Conservation (phyloP, 2,888 invertebrate genomes). For the Diplazon laetatorius region DNA sequence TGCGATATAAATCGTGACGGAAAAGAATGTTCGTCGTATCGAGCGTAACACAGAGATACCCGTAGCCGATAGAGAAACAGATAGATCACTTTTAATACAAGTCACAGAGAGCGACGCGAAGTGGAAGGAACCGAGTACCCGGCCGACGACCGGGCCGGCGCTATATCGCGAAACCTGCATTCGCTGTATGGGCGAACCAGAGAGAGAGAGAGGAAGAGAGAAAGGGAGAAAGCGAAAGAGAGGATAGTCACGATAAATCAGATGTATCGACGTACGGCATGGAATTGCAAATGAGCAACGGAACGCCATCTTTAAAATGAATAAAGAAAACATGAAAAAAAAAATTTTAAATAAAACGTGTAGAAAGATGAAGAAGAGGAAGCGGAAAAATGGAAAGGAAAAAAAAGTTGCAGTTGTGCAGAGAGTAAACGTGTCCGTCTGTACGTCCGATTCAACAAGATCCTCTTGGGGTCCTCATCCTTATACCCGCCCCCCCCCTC, state of each 20-base stretch:
- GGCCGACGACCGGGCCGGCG: no score
- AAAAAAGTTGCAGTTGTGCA: slow-evolving; percentile 26
- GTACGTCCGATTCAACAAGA: slow-evolving; percentile 44
- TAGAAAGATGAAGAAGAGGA: slow-evolving; percentile 33
- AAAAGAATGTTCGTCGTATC: slow-evolving; percentile 22
- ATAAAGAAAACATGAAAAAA: slow-evolving; percentile 63
- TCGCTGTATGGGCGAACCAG: no score
- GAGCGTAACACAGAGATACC: slow-evolving; percentile 21
- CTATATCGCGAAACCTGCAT: no score
- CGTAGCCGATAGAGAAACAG: slow-evolving; percentile 30
- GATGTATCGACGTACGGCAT: slow-evolving; percentile 81
- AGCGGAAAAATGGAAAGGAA: slow-evolving; percentile 31
- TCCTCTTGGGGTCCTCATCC: slow-evolving; percentile 22
- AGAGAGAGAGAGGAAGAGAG: no score
- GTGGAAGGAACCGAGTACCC: slow-evolving; percentile 26
- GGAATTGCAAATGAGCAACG: slow-evolving; percentile 81
- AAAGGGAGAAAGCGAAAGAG: no score
- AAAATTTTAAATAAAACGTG: no score
- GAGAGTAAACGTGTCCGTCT: slow-evolving; percentile 35
- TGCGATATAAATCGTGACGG: slow-evolving; percentile 36
- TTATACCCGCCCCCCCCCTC: slow-evolving; percentile 9
- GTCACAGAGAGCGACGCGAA: slow-evolving; percentile 31
- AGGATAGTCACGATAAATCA: slow-evolving; percentile 81
- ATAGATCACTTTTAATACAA: slow-evolving; percentile 37
- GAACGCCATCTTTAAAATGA: slow-evolving; percentile 81